These are phyloP conservation scores for Sesia bembeciformis DNA, from an alignment of 2,888 invertebrate genomes.

Conservation along the genomic window DNA sequence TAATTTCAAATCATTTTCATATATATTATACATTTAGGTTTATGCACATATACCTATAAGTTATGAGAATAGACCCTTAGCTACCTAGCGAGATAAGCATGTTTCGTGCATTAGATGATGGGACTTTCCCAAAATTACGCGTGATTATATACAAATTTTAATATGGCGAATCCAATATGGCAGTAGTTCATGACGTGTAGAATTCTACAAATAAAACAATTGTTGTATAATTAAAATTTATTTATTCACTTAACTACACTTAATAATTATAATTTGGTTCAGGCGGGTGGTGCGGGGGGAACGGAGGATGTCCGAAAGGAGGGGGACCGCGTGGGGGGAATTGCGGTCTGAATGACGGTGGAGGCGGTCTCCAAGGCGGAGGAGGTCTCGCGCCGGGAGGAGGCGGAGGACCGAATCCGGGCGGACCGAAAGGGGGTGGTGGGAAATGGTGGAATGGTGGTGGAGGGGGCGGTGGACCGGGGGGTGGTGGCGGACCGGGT, in stretches of 20 bases:
- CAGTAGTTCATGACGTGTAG: too few species aligned
- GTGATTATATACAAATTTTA: too few species aligned
- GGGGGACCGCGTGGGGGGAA: conserved; percentile 76
- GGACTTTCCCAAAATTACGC: too few species aligned
- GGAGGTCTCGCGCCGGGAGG: conserved; percentile 77
- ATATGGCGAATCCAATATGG: too few species aligned
- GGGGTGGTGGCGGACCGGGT: conserved; percentile 47
- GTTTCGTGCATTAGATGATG: too few species aligned
- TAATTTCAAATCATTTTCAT: too few species aligned
- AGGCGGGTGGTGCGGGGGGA: conserved; percentile 75
- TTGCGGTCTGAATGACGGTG: conserved; percentile 58
- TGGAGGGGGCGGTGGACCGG: conserved; percentile 53
- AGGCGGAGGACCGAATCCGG: conserved; percentile 71
- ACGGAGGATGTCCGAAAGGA: conserved; percentile 82
- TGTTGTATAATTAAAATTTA: not conserved
- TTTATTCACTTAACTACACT: not conserved
- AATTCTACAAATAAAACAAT: not conserved
- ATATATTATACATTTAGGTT: too few species aligned
- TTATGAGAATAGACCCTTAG: too few species aligned
- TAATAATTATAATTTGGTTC: conserved; percentile 66
- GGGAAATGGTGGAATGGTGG: conserved; percentile 52
- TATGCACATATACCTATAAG: too few species aligned
- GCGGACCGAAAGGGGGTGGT: conserved; percentile 39
- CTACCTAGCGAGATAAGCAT: too few species aligned
- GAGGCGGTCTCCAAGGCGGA: conserved; percentile 80